Base-by-base conservation (phyloP, 2,113 vertebrate species). In the Lagopus muta region DNA sequence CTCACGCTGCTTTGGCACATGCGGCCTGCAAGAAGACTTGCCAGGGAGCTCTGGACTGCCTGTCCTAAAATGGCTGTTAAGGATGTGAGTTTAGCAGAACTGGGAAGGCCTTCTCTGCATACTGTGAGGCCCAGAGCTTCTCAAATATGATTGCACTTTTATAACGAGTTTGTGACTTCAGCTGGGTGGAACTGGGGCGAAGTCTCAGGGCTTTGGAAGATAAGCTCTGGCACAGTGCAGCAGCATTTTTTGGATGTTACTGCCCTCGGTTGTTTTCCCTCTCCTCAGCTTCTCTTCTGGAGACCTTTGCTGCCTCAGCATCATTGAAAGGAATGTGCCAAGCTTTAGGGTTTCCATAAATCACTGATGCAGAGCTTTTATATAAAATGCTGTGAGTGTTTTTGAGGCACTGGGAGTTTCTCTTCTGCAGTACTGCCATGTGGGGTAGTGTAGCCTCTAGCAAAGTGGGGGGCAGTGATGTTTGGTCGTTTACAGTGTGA, bases 1-100 rank as follows among this genome's bases (percentile, higher is more conserved):
- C 78, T 86, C 17, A 19, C 24, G 0, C 77, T 69, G 69, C 82
- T 88, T 65, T 95, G 94, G 95, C 91, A 90, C 93, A 72, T 20
- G 40, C 5, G 14, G 76, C 62, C 74, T 47, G 61, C 30, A 28
- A 17, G 88, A 78, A 88, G 43, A 54, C 70, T 93, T 96, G 95
- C 94, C 94, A 95, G 91, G 70, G 86, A 93, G 86, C 90, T 93
- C 85, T 88, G 90, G 88, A 76, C 95, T 95, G 91, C 90, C 89
- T 95, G 80, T 94, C 95, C 91, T 95, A 95, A 97, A 95, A 95
- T 95, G 95, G 92, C 95, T 94, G 88, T 94, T 93, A 36, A 69
- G 76, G 91, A 88, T 90, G 70, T 13, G 91, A 93, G 76, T 83
- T 88, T 6, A 81, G 79, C 54, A 78, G 80, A n/a, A 11, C 79